Evolutionary conservation across 2,113 vertebrate species (phyloP), one percentile per base, ranked within the genome.

Genomic region (Cebus imitator): DNA sequence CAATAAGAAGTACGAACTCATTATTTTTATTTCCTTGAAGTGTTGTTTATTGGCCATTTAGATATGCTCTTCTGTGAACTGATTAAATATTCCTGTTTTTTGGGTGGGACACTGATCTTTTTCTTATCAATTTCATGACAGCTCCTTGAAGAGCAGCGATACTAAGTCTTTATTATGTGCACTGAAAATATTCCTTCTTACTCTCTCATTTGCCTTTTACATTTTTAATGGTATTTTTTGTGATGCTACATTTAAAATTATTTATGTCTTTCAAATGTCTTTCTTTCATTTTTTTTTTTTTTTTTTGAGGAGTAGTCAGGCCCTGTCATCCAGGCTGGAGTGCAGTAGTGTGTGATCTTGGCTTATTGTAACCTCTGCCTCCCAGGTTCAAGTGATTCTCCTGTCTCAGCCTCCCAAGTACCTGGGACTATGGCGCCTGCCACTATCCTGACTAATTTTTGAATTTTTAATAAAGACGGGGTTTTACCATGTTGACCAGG

Each of bases 81-180:
- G 73, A 61, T 5, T 73, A 66, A 76, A 43, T 11, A 78, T 20
- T 37, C 52, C 43, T 23, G 23, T 48, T 58, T 91, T 94, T 83
- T 37, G 82, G 70, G 61, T 58, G 70, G 75, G 84, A 80, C 37
- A 23, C 35, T n/a, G 55, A 80, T 80, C 88, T 87, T 81, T 68
- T 68, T 37, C 57, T 92, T 90, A 96, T 82, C 91, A 40, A n/a
- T 37, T 9, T 90, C 43, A 75, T 20, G 32, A 76, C 64, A 95
- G 91, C 1, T 8, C n/a, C n/a, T 30, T 78, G 66, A 96, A 85
- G n/a, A 84, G 52, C 40, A 81, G 7, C 75, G 12, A 94, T 58
- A 90, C 1, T 30, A 35, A 87, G 40, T 48, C 52, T 83, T 30
- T 30, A 32, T 61, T 3, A 3, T 1, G 79, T 5, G 48, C 30